Evolutionary conservation across 2,888 invertebrate species (phyloP), one percentile per base, ranked within the genome.

Genomic region (Horisme vitalbata): DNA sequence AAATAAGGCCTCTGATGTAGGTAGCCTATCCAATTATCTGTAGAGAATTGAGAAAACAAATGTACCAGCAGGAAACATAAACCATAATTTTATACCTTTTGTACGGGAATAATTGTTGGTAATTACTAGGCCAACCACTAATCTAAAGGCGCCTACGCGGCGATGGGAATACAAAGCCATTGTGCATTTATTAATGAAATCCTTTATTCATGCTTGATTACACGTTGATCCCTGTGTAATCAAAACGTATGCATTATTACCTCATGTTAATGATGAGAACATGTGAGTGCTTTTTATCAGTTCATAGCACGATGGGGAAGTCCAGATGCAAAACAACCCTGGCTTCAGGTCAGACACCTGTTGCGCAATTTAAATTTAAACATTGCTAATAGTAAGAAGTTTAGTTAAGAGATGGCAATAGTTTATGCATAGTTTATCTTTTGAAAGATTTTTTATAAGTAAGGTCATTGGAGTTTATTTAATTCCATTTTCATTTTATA

Each of bases 51-150:
- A 41, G 15, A 21, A 24, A 50, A 45, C 56, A 53, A 50, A 49
- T 65, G 50, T 63, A 60, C 55, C 62, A 66, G 66, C 68, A 71
- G 74, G 74, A 77, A 72, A 71, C 66, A 58, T 61, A 63, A 69
- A 68, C 68, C 68, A 67, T 76, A 75, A 75, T 76, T 75, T 71
- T 61, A 65, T 76, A 68, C 71, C 71, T 64, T 57, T 55, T 66
- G 56, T 63, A 63, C 68, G 62, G 59, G 64, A 68, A 73, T 79
- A 75, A 75, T 77, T 79, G 67, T 65, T 62, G 46, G 67, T 54
- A 59, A 65, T 61, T 57, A 63, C 53, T 41, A 57, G 61, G 4
- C 33, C 44, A 49, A 43, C 43, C 34, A 46, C 35, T 48, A 50
- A 52, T 54, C 43, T 41, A 21, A 11, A 34, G 39, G 30, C 41